phyloP scores from a whole-genome alignment of 2,113 vertebrate species.

The Blennius ocellaris region DNA sequence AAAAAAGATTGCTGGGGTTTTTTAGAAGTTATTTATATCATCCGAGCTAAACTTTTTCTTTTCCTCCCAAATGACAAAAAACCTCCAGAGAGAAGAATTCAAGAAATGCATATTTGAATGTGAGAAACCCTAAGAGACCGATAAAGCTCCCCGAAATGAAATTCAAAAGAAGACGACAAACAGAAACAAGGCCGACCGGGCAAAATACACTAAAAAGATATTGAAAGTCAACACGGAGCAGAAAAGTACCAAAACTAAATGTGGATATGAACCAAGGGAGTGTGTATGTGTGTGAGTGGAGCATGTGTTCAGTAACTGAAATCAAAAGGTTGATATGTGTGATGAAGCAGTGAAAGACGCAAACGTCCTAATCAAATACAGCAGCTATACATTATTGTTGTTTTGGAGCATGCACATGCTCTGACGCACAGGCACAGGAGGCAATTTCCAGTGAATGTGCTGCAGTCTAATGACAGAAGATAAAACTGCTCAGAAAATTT shows the following conservation, averaged over 20 bases:
- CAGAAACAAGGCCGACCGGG: neutral
- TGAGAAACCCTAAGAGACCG: neutral
- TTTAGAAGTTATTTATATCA: neutral
- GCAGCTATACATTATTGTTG: constrained; percentile 1
- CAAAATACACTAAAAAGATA: neutral
- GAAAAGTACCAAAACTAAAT: constrained; percentile 12
- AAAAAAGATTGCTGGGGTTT: neutral
- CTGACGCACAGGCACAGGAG: neutral
- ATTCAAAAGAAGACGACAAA: constrained; percentile 9
- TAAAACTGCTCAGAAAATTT: constrained; percentile 18
- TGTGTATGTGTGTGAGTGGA: constrained; percentile 9
- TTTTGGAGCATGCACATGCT: neutral
- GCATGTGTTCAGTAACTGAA: constrained; percentile 23
- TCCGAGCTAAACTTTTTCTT: neutral
- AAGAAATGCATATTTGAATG: neutral
- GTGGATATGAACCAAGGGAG: constrained; percentile 2
- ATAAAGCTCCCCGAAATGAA: neutral
- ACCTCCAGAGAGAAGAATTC: neutral
- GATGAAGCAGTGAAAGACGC: constrained; percentile 8
- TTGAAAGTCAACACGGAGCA: constrained; percentile 20
- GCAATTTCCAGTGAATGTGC: constrained; percentile 1
- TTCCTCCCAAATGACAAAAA: neutral
- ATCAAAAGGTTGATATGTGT: constrained; percentile 10
- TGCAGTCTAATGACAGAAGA: constrained; percentile 21
- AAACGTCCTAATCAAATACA: neutral